phyloP scores from a whole-genome alignment of 2,888 invertebrate genomes.

The Dascillus cervinus region DNA sequence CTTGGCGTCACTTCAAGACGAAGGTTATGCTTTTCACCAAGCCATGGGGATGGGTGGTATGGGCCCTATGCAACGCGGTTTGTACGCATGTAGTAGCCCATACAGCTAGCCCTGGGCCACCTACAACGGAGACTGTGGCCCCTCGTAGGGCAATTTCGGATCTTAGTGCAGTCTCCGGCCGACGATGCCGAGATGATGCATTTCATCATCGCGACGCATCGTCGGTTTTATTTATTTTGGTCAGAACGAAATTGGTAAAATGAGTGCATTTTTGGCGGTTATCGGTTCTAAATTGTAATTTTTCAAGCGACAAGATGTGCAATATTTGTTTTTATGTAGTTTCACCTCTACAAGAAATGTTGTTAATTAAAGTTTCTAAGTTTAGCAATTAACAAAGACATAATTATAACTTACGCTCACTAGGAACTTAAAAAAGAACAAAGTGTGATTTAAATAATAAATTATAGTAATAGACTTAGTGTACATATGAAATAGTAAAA shows the following conservation, averaged over 20 bases:
- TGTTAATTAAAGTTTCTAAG: no score
- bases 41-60: constrained; percentile 47
- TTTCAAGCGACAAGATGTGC: no score
- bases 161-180: constrained; percentile 40
- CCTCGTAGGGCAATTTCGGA: constrained; percentile 40
- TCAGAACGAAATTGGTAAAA: constrained; percentile 9
- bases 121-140: constrained; percentile 46
- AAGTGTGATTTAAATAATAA: constrained; percentile 38
- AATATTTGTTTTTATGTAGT: no score
- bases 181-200: constrained; percentile 33
- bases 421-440: constrained; percentile 25
- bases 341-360: no score
- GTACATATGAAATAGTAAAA: constrained; percentile 32
- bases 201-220: constrained; percentile 26
- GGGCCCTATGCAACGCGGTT: constrained; percentile 46
- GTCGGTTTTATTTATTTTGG: constrained; percentile 23
- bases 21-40: constrained; percentile 47
- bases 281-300: no score
- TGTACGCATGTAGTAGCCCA: constrained; percentile 46
- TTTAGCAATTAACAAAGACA: no score
- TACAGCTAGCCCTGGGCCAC: constrained; percentile 49
- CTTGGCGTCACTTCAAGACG: constrained; percentile 47
- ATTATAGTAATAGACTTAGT: constrained; percentile 28
- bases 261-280: no score
- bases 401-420: constrained; percentile 11